A percentile compares a stretch with the other conserved stretches of the same genome.
phyloP scores from a whole-genome alignment of 1,140 invertebrate genomes.

The Chymomyza costata region DNA sequence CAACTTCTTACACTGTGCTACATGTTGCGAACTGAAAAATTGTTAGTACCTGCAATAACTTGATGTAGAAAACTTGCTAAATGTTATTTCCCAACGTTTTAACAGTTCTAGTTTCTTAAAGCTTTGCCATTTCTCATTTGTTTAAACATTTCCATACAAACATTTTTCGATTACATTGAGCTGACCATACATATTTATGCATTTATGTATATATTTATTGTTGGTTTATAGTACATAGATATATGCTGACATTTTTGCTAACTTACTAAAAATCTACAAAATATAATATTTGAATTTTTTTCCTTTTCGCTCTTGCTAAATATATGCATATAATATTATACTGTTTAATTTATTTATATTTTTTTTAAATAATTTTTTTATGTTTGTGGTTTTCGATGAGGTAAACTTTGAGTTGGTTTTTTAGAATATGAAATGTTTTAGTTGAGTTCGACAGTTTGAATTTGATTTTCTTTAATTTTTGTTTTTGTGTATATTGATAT shows the following conservation, averaged over 20 bases:
- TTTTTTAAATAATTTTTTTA: slow-evolving; percentile 30
- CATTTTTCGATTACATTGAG: slow-evolving; percentile 29
- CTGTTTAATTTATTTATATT: slow-evolving; percentile 49
- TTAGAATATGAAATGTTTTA: slow-evolving; percentile 38
- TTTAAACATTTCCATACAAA: slow-evolving; percentile 44
- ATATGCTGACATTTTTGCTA: slow-evolving; percentile 42
- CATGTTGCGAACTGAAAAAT: slow-evolving; percentile 32
- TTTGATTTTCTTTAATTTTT: slow-evolving; percentile 2
- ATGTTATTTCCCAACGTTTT: slow-evolving; percentile 1
- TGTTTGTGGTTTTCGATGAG: slow-evolving; percentile 42
- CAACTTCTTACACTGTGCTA: slow-evolving; percentile 18
- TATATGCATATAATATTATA: slow-evolving; percentile 29
- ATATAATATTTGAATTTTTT: slow-evolving; percentile 59
- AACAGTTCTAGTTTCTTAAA: slow-evolving; percentile 63
- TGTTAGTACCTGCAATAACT: slow-evolving; percentile 7
- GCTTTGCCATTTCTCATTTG: slow-evolving; percentile 64
- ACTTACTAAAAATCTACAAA: slow-evolving; percentile 70
- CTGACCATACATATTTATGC: slow-evolving; percentile 11
- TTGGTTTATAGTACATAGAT: slow-evolving; percentile 27
- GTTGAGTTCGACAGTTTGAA: slow-evolving; percentile 22
- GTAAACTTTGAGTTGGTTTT: slow-evolving; percentile 58
- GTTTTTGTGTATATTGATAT: slow-evolving; percentile 44
- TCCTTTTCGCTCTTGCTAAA: slow-evolving; percentile 37
- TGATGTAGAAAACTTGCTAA: slow-evolving; percentile 44
- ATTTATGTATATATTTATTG: slow-evolving; percentile 14